These are phyloP conservation scores for Brachionus rubens DNA, from an alignment of 1,140 invertebrate species.

Conservation along the genomic window DNA sequence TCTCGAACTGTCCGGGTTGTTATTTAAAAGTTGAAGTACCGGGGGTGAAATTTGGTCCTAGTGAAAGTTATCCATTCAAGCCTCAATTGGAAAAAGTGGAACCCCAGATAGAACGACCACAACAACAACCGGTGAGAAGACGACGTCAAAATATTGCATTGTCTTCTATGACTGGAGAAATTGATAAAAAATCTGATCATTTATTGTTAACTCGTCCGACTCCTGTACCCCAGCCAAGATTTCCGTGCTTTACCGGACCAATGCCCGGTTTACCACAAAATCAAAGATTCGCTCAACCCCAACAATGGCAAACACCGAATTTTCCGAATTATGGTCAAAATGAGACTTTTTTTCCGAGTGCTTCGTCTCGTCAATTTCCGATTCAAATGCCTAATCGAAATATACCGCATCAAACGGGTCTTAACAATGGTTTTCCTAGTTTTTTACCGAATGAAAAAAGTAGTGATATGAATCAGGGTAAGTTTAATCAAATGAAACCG, in stretches of 20 bases:
- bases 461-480: background rate
- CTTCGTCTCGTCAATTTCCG: background rate
- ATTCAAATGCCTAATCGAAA: background rate
- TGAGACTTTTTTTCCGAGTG: conserved; percentile 1
- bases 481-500: background rate
- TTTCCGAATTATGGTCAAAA: no score
- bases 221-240: background rate
- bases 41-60: background rate
- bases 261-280: no score
- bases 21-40: background rate
- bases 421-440: background rate
- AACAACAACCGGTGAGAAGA: no score
- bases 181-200: background rate
- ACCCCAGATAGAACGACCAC: background rate
- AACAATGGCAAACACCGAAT: no score
- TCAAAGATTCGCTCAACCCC: no score
- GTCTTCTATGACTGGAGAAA: conserved; percentile 25
- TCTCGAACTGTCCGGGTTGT: background rate
- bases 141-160: conserved; percentile 33
- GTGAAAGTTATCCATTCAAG: conserved; percentile 5
- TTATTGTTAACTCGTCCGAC: background rate
- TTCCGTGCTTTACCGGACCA: background rate
- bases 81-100: background rate
- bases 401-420: background rate
- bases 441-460: conserved; percentile 15